Evolutionary conservation across 2,797 vertebrate species (phyloP).

Genomic region (Leptodactylus fallax): DNA sequence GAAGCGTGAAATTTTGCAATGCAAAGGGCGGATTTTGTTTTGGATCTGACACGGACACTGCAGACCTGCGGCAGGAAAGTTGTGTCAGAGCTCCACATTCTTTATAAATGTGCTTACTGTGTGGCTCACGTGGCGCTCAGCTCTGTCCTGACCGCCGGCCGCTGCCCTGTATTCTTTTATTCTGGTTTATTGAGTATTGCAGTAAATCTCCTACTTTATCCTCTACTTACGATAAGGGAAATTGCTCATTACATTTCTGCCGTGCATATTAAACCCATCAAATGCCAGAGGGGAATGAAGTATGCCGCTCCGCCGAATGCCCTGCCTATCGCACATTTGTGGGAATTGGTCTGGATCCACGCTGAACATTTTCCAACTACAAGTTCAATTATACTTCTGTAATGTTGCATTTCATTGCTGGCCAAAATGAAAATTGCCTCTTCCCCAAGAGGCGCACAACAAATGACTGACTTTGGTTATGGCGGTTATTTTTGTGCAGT

Average conservation of each 20-base stretch:
- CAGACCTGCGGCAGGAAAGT: too few species aligned
- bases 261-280: conserved; percentile 9
- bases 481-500: neutral
- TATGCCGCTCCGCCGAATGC: neutral
- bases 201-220: conserved; percentile 19
- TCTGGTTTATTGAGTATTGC: conserved; percentile 12
- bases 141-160: neutral
- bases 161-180: neutral
- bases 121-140: too few species aligned
- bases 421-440: neutral
- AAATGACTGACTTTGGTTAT: too few species aligned
- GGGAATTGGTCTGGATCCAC: neutral
- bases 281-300: neutral
- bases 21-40: too few species aligned
- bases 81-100: too few species aligned
- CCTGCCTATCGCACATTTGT: neutral
- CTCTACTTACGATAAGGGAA: conserved; percentile 21
- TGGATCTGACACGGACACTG: too few species aligned
- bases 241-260: conserved; percentile 30
- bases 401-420: neutral
- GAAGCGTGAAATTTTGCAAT: too few species aligned
- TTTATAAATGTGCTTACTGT: too few species aligned
- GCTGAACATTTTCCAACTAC: neutral
- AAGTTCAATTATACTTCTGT: neutral
- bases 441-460: neutral